Percentiles rank a stretch among this genome's conserved stretches.
Conservation (phyloP, 1,140 invertebrate species). For the Ladona fulva region DNA sequence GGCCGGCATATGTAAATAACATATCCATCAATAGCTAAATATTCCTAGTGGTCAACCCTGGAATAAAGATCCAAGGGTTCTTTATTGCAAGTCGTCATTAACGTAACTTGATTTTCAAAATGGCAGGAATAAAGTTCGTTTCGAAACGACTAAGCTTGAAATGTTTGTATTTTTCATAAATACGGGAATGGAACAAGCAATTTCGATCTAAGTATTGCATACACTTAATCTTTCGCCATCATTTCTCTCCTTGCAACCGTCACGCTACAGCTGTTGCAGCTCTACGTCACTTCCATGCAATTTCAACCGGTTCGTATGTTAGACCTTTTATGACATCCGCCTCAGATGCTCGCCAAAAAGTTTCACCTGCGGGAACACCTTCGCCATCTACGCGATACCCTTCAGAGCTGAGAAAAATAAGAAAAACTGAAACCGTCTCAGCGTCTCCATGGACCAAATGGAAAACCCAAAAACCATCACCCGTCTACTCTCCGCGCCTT, state of each 20-base stretch:
- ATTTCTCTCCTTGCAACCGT: background rate
- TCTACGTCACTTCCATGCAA: background rate
- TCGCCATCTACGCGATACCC: background rate
- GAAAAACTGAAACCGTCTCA: background rate
- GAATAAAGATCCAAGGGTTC: no score
- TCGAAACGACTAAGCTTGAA: no score
- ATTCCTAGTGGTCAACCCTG: no score
- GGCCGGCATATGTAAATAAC: no score
- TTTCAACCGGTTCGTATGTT: background rate
- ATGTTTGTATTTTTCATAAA: no score
- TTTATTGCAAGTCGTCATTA: no score
- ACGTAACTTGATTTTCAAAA: no score
- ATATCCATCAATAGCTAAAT: no score
- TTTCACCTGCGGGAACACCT: background rate
- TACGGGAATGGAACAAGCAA: no score
- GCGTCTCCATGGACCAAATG: background rate
- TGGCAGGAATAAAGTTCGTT: no score
- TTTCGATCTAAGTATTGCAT: no score
- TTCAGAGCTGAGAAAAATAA: background rate
- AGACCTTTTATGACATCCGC: background rate
- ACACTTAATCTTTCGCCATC: background rate
- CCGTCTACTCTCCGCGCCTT: background rate
- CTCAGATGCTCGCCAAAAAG: background rate
- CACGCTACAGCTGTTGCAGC: background rate
- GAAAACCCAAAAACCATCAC: no score